These are phyloP conservation scores for Heliothis peltigera DNA, from an alignment of 2,888 invertebrate genomes.

Conservation along the genomic window DNA sequence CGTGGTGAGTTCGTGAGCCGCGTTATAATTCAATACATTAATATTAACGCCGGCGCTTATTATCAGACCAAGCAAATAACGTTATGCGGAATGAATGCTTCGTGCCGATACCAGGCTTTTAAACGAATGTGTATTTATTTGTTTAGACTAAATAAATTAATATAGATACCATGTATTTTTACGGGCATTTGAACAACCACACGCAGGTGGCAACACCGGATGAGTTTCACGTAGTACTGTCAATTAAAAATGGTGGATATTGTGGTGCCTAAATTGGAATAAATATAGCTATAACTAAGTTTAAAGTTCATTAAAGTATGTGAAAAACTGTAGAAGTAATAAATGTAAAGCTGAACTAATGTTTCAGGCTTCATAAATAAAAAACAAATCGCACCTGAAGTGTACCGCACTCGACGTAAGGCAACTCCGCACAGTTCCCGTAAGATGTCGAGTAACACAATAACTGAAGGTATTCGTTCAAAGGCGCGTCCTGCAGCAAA, in stretches of 20 bases:
- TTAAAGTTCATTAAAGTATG: too few species aligned
- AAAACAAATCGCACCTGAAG: too few species aligned
- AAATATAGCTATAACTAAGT: too few species aligned
- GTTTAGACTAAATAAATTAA: slow-evolving; percentile 37
- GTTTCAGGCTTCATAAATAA: too few species aligned
- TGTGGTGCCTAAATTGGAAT: background rate
- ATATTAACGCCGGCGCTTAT: slow-evolving; percentile 57
- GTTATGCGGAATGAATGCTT: slow-evolving; percentile 42
- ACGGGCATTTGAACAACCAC: slow-evolving; percentile 1
- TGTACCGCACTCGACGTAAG: background rate
- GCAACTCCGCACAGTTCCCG: slow-evolving; percentile 1
- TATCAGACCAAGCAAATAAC: slow-evolving; percentile 56
- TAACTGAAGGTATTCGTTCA: slow-evolving; percentile 42
- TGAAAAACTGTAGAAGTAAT: too few species aligned
- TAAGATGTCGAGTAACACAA: slow-evolving; percentile 23
- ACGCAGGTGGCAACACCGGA: slow-evolving; percentile 8
- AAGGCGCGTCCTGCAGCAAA: slow-evolving; percentile 43
- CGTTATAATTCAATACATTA: slow-evolving; percentile 41
- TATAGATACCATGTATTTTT: slow-evolving; percentile 24
- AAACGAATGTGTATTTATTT: slow-evolving; percentile 38
- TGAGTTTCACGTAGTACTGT: slow-evolving; percentile 19
- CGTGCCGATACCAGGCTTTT: slow-evolving; percentile 30
- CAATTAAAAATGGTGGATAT: slow-evolving; percentile 4
- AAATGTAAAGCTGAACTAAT: too few species aligned
- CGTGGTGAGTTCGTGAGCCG: slow-evolving; percentile 16